Evolutionary conservation across 2,797 vertebrate species (phyloP), one percentile per base, ranked within the genome.

Genomic region (Chelidonichthys spinosus): DNA sequence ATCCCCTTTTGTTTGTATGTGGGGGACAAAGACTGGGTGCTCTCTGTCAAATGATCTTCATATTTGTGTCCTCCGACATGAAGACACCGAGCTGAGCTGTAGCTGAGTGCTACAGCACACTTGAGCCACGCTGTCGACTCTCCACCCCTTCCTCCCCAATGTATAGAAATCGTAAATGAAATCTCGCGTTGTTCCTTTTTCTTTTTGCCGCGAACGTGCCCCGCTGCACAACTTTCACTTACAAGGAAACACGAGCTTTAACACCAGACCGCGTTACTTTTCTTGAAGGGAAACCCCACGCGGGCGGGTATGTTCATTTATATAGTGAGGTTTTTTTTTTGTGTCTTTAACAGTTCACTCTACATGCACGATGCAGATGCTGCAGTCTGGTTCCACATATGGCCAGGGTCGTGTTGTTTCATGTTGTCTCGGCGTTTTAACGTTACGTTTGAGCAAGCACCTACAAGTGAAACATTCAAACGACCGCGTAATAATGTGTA

Each of bases 181-280:
- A 70, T 94, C 94, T 94, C 93, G 94, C 94, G 94, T 86, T 87
- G 83, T 66, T 67, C 25, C 9, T 37, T 63, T 11, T 42, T 44
- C 81, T 50, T 90, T 92, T 93, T 89, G 87, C 94, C 94, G 94
- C 94, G 92, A 94, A 94, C 13, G 33, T 61, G 37, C 52, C 44
- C 15, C 3, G 4, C 50, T 44, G 43, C 47, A 63, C 35, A 81
- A 87, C 78, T 89, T 90, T 67, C 44, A 13, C 66, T 32, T 37
- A 25, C 7, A 32, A 37, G 39, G 42, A 54, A 74, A 79, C 62
- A 25, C 32, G 5, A 59, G 54, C 52, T 65, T 61, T 35, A 47
- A 64, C 44, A 32, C 1, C 15, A 17, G 5, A 68, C 47, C 32
- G 0, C 7, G 35, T 37, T 14, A 42, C 42, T 53, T 63, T 32